Conservation (phyloP, 2,113 vertebrate species). For the Periophthalmus modestus region DNA sequence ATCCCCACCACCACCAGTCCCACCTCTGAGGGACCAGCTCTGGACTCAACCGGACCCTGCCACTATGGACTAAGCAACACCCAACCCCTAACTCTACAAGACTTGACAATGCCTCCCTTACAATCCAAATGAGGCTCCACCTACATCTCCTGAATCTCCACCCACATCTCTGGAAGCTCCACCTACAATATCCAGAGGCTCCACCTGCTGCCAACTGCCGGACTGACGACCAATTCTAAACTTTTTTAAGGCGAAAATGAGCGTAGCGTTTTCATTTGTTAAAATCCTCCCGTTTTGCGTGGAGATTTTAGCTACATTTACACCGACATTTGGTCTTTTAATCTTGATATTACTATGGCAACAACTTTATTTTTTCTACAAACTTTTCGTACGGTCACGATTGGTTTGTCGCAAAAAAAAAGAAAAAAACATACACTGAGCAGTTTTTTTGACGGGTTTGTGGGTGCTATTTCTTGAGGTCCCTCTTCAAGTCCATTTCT, state of each 20-base stretch:
- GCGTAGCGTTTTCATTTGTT: constrained; percentile 44
- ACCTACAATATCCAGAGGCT: constrained; percentile 24
- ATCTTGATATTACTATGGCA: constrained; percentile 54
- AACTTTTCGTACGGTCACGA: constrained; percentile 61
- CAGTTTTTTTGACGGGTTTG: constrained; percentile 54
- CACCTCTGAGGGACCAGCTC: constrained; percentile 37
- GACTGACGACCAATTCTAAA: constrained; percentile 21
- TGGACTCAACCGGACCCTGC: constrained; percentile 27
- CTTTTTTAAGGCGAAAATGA: constrained; percentile 35
- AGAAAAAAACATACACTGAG: constrained; percentile 19
- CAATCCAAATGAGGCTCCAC: constrained; percentile 20
- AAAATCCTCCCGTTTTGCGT: constrained; percentile 61
- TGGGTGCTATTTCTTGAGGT: constrained; percentile 49
- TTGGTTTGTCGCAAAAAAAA: constrained; percentile 49
- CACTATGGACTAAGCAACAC: constrained; percentile 23
- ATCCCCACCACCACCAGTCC: constrained; percentile 46
- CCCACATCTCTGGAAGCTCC: constrained; percentile 15
- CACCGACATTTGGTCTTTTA: constrained; percentile 73
- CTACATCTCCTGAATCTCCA: neutral
- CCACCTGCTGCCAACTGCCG: constrained; percentile 53
- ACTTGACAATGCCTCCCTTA: constrained; percentile 10
- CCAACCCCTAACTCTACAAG: neutral
- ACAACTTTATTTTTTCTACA: constrained; percentile 77
- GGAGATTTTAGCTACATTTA: constrained; percentile 62
- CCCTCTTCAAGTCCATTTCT: constrained; percentile 36